phyloP scores from a whole-genome alignment of 2,888 invertebrate species.

The Heteromyza rotundicornis region DNA sequence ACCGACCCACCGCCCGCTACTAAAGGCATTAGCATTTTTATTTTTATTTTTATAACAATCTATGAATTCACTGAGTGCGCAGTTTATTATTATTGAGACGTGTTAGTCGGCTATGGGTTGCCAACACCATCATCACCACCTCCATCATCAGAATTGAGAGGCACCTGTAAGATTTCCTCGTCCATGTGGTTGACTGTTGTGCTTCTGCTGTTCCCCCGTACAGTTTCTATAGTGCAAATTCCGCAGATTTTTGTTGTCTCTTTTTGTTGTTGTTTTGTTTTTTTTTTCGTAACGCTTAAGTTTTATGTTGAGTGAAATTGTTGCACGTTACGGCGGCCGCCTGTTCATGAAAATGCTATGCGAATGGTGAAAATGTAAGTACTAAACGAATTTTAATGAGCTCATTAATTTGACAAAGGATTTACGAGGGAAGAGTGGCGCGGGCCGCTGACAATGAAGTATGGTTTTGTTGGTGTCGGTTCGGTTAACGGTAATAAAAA shows the following conservation, averaged over 20 bases:
- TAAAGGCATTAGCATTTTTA: constrained; percentile 13
- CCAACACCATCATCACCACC: too few relatives aligned
- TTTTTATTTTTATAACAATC: constrained; percentile 24
- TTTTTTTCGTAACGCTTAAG: constrained; percentile 15
- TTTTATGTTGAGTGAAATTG: constrained; percentile 38
- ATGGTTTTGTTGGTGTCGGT: too few relatives aligned
- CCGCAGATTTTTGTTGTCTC: too few relatives aligned
- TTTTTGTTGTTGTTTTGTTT: too few relatives aligned
- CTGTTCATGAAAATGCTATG: too few relatives aligned
- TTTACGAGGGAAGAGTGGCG: too few relatives aligned
- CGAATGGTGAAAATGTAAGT: constrained; percentile 56
- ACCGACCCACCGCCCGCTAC: not conserved
- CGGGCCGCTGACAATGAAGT: too few relatives aligned
- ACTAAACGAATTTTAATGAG: constrained; percentile 59
- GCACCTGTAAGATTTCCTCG: constrained; percentile 3
- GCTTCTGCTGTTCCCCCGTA: not conserved
- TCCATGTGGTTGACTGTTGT: not conserved
- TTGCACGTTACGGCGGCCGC: too few relatives aligned
- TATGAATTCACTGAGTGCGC: constrained; percentile 31
- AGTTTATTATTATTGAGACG: constrained; percentile 46
- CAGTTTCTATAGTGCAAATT: too few relatives aligned
- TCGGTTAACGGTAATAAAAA: too few relatives aligned
- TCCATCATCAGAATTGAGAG: too few relatives aligned
- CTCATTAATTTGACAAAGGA: constrained; percentile 57
- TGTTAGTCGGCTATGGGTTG: constrained; percentile 21